phyloP scores from a whole-genome alignment of 2,113 vertebrate species.

The Gallinago jamesoni region DNA sequence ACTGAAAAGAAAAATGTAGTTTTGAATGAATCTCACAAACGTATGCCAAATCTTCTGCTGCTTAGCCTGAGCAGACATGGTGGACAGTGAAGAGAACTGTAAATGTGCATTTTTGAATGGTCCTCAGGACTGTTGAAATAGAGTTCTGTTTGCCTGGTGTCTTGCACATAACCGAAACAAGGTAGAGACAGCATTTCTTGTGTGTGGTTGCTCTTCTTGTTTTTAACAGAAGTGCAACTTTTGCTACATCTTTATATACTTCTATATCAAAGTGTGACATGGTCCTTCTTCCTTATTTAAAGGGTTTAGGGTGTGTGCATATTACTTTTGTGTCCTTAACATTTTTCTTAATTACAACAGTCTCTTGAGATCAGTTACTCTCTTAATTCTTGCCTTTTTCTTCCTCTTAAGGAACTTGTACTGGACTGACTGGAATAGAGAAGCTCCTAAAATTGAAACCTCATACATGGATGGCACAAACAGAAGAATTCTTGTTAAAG shows the following conservation, averaged over 20 bases:
- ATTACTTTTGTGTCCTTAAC: not conserved
- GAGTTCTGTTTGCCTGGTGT: not conserved
- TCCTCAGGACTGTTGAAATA: not conserved
- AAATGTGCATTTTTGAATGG: accelerated
- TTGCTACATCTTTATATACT: not conserved
- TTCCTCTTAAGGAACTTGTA: slow-evolving; percentile 82
- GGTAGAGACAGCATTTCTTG: not conserved
- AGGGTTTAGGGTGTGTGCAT: not conserved
- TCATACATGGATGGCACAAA: slow-evolving; percentile 93
- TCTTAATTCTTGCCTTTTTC: not conserved
- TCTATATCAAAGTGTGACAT: accelerated
- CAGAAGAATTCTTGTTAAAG: slow-evolving; percentile 85
- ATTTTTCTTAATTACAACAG: not conserved
- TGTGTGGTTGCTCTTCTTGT: not conserved
- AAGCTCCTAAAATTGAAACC: slow-evolving; percentile 91
- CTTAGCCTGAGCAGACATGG: not conserved
- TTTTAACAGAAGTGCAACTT: not conserved
- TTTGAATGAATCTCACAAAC: not conserved
- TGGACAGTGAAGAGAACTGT: not conserved
- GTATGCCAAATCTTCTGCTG: not conserved
- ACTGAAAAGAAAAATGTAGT: not conserved
- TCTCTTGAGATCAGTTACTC: not conserved
- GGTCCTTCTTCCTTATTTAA: not conserved
- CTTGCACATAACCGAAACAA: not conserved
- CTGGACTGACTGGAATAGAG: slow-evolving; percentile 94